Base-by-base conservation (phyloP, 1,140 invertebrate genomes). In the Drosophila ironensis region DNA sequence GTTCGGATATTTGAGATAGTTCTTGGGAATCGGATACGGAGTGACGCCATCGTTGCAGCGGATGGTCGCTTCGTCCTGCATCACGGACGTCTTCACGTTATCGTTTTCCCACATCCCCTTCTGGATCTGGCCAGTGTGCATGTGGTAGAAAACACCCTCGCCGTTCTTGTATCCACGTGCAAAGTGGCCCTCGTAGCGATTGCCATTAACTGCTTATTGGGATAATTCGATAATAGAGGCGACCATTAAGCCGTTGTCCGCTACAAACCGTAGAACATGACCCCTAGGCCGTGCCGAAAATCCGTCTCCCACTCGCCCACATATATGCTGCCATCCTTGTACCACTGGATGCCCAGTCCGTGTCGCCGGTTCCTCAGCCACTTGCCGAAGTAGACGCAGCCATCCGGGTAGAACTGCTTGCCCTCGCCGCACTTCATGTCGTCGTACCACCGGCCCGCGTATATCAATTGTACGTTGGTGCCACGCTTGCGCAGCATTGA, bases 291-390 rank as follows among this genome's bases (percentile, higher is more conserved):
- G 53, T 92, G 81, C 20, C 63, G 77, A 9, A 76, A 51, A 70
- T 89, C 82, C 2, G 91, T 68, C 9, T 73, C 60, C 91, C 91
- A 92, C 16, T 69, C 63, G 3, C 92, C 92, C 46, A 92, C 87
- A 67, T 92, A 93, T 68, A 91, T 92, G 19, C 76, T 72, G 0
- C 91, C 91, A 72, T 92, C 81, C 0, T 37, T 48, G 52, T 91
- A 90, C 92, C 92, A 93, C 61, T 92, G 90, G 20, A 90, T 88
- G 3, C 94, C 94, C 61, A 92, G 91, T 1, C 94, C 94, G 47
- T 93, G 87, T 9, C 92, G 89, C 64, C 92, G 91, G 57, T 92
- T 92, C n/a, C 42, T 46, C 12, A 80, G 57, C 92, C 92, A 93
- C n/a, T 81, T 46, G 2, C 86, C 88, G 35, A 81, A 89, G 68